These are phyloP conservation scores for Drosophila incognita DNA, from an alignment of 2,888 invertebrate genomes.

Conservation along the genomic window DNA sequence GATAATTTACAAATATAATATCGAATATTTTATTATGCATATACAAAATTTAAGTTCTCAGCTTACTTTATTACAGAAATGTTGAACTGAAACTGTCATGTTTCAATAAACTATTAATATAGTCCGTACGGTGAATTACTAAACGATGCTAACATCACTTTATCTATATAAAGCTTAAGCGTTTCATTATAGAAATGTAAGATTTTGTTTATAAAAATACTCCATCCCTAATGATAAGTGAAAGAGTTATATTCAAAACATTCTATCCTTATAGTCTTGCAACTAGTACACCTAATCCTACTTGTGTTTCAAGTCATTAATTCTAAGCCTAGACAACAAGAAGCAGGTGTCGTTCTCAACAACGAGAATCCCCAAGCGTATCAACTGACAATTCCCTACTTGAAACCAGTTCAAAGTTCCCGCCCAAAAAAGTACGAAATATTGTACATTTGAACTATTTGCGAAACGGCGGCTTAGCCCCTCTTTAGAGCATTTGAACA, in stretches of 20 bases:
- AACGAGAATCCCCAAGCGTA: slow-evolving; percentile 21
- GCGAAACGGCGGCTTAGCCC: slow-evolving; percentile 39
- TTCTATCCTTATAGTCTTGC: neutral
- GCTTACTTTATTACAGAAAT: neutral
- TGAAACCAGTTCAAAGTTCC: slow-evolving; percentile 34
- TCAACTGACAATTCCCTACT: slow-evolving; percentile 12
- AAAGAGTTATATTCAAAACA: neutral
- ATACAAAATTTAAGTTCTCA: neutral
- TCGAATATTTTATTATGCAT: neutral
- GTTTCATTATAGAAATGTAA: neutral
- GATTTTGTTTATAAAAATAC: neutral
- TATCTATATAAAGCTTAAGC: neutral
- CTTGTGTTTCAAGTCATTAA: neutral
- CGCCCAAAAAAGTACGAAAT: slow-evolving; percentile 52
- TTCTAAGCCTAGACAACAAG: slow-evolving; percentile 6
- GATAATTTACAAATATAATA: neutral
- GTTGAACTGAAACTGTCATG: neutral
- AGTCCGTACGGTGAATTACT: neutral
- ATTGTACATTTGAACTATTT: slow-evolving; percentile 62
- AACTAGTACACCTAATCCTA: neutral
- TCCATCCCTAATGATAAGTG: neutral
- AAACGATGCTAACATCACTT: neutral
- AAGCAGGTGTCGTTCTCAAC: slow-evolving; percentile 30
- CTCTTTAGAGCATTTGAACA: slow-evolving; percentile 21
- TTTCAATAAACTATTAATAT: neutral